phyloP scores from a whole-genome alignment of 2,797 vertebrate genomes.

The Chanos chanos region DNA sequence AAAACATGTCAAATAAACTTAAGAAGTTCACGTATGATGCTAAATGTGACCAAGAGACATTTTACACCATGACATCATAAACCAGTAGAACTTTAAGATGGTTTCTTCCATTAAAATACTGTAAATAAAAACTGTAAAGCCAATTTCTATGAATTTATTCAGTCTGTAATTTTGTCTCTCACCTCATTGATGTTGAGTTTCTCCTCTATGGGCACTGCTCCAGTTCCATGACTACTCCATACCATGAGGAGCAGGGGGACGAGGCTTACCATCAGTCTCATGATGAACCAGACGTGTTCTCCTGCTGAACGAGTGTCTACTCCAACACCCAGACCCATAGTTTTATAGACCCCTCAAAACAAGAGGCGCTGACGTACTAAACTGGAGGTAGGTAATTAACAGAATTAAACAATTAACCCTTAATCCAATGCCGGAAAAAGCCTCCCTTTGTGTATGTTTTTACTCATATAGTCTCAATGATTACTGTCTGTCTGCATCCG shows the following conservation, averaged over 20 bases:
- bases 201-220: slow-evolving; percentile 33
- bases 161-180: slow-evolving; percentile 33
- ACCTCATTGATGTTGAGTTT: slow-evolving; percentile 45
- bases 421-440: neutral
- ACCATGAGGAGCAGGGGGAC: slow-evolving; percentile 42
- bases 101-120: no score
- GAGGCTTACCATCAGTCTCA: slow-evolving; percentile 29
- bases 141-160: neutral
- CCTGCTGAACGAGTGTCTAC: neutral
- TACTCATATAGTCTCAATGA: no score
- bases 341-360: slow-evolving; percentile 28
- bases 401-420: slow-evolving; percentile 25
- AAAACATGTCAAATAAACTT: no score
- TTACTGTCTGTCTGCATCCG: no score
- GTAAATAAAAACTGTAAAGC: no score
- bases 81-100: no score
- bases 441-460: neutral
- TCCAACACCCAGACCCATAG: slow-evolving; percentile 18
- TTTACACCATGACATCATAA: no score
- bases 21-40: no score
- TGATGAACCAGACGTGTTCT: slow-evolving; percentile 19
- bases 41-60: no score
- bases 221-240: slow-evolving; percentile 4
- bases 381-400: slow-evolving; percentile 16
- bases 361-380: slow-evolving; percentile 21